Conservation (phyloP, 2,888 invertebrate species). For the Ephialtes manifestator region DNA sequence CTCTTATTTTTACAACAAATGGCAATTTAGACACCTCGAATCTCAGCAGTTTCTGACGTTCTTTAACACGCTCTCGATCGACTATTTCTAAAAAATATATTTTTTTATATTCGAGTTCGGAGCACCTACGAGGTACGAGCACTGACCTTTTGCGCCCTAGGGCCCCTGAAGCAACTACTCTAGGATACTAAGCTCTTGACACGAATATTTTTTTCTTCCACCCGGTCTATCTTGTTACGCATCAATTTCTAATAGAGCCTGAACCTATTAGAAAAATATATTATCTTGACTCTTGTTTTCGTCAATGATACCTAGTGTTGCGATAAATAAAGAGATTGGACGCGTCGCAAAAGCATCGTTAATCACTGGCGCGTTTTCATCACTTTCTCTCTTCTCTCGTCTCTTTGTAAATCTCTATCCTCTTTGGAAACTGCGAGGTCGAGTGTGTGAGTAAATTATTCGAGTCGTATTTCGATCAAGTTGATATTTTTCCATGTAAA, state of each 20-base stretch:
- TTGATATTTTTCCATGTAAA: constrained; percentile 1
- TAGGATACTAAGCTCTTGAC: neutral
- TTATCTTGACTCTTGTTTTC: neutral
- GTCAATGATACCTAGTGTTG: neutral
- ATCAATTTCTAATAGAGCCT: neutral
- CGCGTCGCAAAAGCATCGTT: constrained; percentile 3
- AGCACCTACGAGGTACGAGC: no score
- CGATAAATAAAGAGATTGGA: neutral
- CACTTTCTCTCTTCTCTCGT: neutral
- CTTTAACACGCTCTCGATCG: no score
- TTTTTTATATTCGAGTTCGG: no score
- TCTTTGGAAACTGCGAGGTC: neutral
- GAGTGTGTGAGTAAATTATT: neutral
- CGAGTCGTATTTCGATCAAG: constrained; percentile 10
- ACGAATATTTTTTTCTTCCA: neutral
- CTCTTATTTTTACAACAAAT: no score
- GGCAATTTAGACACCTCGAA: no score
- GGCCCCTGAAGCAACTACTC: neutral
- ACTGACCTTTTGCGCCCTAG: no score
- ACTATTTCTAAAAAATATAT: no score
- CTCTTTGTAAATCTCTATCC: constrained; percentile 1
- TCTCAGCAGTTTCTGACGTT: no score
- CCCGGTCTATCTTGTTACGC: neutral
- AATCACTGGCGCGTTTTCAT: neutral
- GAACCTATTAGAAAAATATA: constrained; percentile 6